Evolutionary conservation across 2,888 invertebrate genomes (phyloP).

Genomic region (Tridacna crocea): DNA sequence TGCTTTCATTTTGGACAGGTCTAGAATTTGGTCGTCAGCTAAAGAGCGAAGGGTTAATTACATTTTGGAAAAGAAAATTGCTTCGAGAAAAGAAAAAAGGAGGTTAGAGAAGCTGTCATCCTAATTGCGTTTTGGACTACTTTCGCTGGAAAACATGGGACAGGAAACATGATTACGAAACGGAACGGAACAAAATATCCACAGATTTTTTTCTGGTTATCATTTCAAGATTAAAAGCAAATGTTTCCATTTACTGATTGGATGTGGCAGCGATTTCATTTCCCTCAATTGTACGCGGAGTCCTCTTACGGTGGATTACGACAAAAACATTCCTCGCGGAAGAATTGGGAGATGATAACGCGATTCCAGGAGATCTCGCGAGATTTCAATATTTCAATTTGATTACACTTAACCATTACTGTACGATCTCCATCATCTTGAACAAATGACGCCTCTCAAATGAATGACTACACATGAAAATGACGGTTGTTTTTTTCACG

Average conservation of each 20-base stretch:
- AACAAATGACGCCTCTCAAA: too few relatives aligned
- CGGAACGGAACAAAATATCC: neutral
- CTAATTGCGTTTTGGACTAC: slow-evolving; percentile 4
- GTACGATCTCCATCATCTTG: too few relatives aligned
- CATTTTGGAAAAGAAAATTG: slow-evolving; percentile 10
- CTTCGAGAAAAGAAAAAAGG: slow-evolving; percentile 13
- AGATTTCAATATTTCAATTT: neutral
- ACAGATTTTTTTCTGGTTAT: slow-evolving; percentile 4
- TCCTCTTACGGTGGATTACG: neutral
- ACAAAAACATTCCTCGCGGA: neutral
- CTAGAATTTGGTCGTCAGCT: neutral
- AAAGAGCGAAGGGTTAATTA: neutral
- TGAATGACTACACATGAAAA: too few relatives aligned
- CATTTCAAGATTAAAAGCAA: slow-evolving; percentile 20
- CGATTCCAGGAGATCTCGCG: neutral
- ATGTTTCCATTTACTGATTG: slow-evolving; percentile 10
- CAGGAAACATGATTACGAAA: slow-evolving; percentile 8
- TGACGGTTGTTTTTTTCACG: too few relatives aligned
- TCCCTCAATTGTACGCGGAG: neutral
- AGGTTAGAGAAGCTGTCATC: slow-evolving; percentile 4
- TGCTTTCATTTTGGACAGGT: too few relatives aligned
- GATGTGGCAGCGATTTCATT: slow-evolving; percentile 15
- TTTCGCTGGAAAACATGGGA: neutral
- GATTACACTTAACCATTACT: too few relatives aligned
- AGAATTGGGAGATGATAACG: neutral